Base-by-base conservation (phyloP, 2,113 vertebrate species). In the Calyptomena viridis region DNA sequence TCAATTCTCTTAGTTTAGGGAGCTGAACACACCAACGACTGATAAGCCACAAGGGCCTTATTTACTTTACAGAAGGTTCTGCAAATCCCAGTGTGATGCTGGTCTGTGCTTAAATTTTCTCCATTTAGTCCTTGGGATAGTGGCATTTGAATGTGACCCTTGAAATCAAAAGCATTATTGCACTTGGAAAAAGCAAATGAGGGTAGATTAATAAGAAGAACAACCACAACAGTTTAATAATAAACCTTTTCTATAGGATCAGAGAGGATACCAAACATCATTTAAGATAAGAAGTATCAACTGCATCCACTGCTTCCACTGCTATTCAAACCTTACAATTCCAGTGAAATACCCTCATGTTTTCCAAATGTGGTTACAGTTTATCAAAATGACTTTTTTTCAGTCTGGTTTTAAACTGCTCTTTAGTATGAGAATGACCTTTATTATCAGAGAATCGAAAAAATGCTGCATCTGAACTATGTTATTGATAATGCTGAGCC, bases 1-100 rank as follows among this genome's bases (percentile, higher is more conserved):
- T 96, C 81, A 83, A 47, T 96, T 92, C 80, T 89, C 82, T 96
- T 84, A 76, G 84, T 92, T 95, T 94, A 96, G 90, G 87, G 93
- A 97, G 91, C 87, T 87, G 87, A 96, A 75, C 49, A 94, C 72
- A 94, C 71, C 79, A 49, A 53, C 1, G 25, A 76, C 78, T 93
- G 96, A 96, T 95, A 97, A 95, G 89, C 86, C 94, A 95, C 94
- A 73, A 86, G 94, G 82, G 93, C 90, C 93, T 93, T 97, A 85
- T 97, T 97, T 96, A 79, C 69, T 93, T 97, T 91, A 85, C 35
- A 83, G 73, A 93, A 94, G 69, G 84, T 85, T 96, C 74, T 94
- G 74, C 68, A 82, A 88, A 97, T 94, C 86, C 88, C 94, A 71
- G 53, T 0, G 58, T 90, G 78, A 90, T 44, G 1, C 21, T 90